These are phyloP conservation scores for Myripristis jacobus DNA, from an alignment of 2,797 vertebrate species.

Conservation along the genomic window DNA sequence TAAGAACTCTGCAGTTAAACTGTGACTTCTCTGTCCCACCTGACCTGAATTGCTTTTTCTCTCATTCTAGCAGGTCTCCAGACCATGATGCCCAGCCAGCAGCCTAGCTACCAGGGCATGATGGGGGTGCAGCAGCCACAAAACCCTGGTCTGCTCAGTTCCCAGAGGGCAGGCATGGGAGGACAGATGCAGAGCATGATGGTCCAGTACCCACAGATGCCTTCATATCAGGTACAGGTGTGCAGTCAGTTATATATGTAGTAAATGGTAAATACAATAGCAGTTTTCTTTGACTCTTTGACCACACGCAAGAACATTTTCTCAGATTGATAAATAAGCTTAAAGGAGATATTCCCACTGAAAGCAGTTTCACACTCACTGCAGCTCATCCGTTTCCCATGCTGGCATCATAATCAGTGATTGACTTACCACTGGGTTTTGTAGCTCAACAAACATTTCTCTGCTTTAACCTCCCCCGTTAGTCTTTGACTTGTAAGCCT, in stretches of 20 bases:
- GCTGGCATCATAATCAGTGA: neutral
- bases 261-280: neutral
- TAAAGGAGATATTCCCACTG: too few relatives aligned
- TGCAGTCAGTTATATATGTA: neutral
- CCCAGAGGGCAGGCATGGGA: conserved; percentile 89
- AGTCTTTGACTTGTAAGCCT: neutral
- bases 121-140: conserved; percentile 95
- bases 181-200: conserved; percentile 96
- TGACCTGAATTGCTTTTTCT: neutral
- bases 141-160: conserved; percentile 90
- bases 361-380: neutral
- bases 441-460: neutral
- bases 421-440: neutral
- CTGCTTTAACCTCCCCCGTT: neutral
- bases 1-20: neutral
- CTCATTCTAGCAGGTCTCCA: conserved; percentile 87
- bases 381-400: neutral
- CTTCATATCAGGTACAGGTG: conserved; percentile 93
- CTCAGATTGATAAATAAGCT: too few relatives aligned
- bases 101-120: conserved; percentile 93
- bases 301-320: too few relatives aligned
- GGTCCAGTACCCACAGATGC: conserved; percentile 97
- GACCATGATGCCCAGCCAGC: conserved; percentile 95
- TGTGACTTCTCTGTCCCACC: neutral
- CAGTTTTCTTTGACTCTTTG: too few relatives aligned